Conservation (phyloP, 2,113 vertebrate species). For the Turnix velox region DNA sequence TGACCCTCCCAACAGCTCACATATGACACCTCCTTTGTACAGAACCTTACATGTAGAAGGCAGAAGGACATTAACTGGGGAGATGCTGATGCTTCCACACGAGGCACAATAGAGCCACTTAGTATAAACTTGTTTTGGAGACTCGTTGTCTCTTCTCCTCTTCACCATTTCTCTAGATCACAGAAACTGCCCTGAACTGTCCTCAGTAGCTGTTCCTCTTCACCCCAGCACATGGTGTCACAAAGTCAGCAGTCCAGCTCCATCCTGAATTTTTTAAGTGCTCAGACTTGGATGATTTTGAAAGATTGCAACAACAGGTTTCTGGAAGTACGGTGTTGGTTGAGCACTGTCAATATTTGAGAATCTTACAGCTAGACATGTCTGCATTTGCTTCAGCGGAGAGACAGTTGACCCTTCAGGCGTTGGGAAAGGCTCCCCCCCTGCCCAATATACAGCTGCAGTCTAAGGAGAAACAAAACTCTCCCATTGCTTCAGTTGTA, state of each 20-base stretch:
- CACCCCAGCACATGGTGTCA: not conserved
- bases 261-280: not conserved
- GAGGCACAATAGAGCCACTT: not conserved
- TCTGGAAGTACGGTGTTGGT: not conserved
- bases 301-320: not conserved
- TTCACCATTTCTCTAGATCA: not conserved
- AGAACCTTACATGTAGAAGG: not conserved
- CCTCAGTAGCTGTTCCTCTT: not conserved
- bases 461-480: conserved; percentile 1
- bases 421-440: not conserved
- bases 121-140: not conserved
- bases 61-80: not conserved
- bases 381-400: not conserved
- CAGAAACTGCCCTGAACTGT: not conserved
- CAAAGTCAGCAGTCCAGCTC: not conserved
- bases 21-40: not conserved
- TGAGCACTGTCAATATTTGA: not conserved
- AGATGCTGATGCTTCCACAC: not conserved
- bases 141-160: not conserved
- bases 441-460: conserved; percentile 2
- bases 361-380: not conserved
- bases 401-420: conserved; percentile 45
- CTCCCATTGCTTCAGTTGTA: not conserved
- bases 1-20: not conserved
- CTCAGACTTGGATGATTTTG: not conserved